Evolutionary conservation across 2,888 invertebrate genomes (phyloP).

Genomic region (Diaphora mendica): DNA sequence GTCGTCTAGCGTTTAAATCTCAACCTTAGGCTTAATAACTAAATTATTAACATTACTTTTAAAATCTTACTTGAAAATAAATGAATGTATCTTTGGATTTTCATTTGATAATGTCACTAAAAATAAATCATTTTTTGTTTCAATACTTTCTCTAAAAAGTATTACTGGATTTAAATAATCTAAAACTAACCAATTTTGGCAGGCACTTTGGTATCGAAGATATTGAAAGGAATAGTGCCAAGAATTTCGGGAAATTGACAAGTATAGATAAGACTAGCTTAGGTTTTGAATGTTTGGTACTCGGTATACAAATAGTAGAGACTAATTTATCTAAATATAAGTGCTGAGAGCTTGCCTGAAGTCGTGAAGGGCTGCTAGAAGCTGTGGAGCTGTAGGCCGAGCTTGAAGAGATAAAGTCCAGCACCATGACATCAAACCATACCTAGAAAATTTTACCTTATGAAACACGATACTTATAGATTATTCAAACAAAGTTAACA

Average conservation of each 20-base stretch:
- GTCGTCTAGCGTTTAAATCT: slow-evolving; percentile 28
- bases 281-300: slow-evolving; percentile 29
- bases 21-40: slow-evolving; percentile 34
- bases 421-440: slow-evolving; percentile 91
- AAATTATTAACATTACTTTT: slow-evolving; percentile 48
- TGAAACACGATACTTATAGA: neutral
- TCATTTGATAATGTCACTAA: neutral
- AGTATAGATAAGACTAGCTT: slow-evolving; percentile 38
- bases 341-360: slow-evolving; percentile 90
- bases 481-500: too few relatives aligned
- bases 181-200: slow-evolving; percentile 56
- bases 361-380: slow-evolving; percentile 90
- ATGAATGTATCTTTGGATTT: slow-evolving; percentile 15
- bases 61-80: slow-evolving; percentile 42
- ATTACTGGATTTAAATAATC: neutral
- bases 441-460: slow-evolving; percentile 74
- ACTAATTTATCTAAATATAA: slow-evolving; percentile 82
- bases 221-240: slow-evolving; percentile 51
- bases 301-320: slow-evolving; percentile 18
- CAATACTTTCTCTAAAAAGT: neutral
- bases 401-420: slow-evolving; percentile 89
- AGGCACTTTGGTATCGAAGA: slow-evolving; percentile 74
- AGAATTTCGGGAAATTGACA: slow-evolving; percentile 46
- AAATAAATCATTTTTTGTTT: neutral
- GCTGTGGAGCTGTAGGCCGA: slow-evolving; percentile 89